Base-by-base conservation (phyloP, 1,140 invertebrate species). In the Apocrypta bakeri region DNA sequence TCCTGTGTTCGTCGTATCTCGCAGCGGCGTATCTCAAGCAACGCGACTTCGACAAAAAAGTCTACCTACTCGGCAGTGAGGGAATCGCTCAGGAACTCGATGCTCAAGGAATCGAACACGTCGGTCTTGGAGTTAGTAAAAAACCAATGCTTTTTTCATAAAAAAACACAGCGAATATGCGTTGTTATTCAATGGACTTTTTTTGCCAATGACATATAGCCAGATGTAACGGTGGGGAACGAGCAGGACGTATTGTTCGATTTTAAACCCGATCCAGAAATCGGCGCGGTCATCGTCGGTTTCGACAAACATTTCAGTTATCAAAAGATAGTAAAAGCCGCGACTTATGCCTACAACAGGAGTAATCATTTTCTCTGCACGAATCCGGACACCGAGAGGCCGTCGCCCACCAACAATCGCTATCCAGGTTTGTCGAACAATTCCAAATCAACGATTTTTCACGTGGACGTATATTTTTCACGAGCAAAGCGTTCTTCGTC, bases 221-320 rank as follows among this genome's bases (percentile, higher is more conserved):
- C 81, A 9, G 81, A 82, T 17, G 11, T 82, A 12, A 82, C 75
- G 74, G 33, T 64, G 17, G 68, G 74, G 7, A 21, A 63, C 14
- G 81, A 82, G 21, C n/a, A 77, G 29, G 81, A 82, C 21, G 69
- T 31, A 2, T 1, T 40, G 0, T 31, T 84, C 4, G 87, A 89
- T 63, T 92, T 95, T 81, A 85, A 95, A 27, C 90, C 94, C 14
- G 96, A 98, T 86, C 92, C 94, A 1, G 95, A 98, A 85, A 95
- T 99, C 79, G 96, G 95, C 14, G 97, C 97, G n/a, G 98, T 99
- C 6, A 93, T 99, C 24, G 96, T 98, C 69, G 98, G 97, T 31
- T 99, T 98, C 91, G 98, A 99, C 93, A 94, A 95, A 72, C 95
- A 99, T 90, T 95, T 99, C 83, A 98, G 95, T 88, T 98, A 97